Base-by-base conservation (phyloP, 2,113 vertebrate genomes). In the Australoheros scitulus region DNA sequence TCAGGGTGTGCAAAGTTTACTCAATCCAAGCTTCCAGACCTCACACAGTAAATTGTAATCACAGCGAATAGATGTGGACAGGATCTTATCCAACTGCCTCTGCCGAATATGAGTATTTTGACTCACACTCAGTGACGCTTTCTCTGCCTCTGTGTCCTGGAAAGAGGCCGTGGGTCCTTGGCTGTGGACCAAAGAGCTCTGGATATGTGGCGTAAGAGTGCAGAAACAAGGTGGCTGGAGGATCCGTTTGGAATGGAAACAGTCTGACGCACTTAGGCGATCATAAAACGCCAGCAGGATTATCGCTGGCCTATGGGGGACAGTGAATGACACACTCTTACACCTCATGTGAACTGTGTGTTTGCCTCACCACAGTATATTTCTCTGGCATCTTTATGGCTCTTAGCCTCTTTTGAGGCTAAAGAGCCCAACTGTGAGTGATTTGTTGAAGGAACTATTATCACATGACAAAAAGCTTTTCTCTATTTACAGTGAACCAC, bases 261-360 rank as follows among this genome's bases (percentile, higher is more conserved):
- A 79, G 87, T 88, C 78, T 92, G 92, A 93, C 91, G 90, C 91
- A 93, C 89, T 85, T 88, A 59, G 81, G 84, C 32, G 65, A 88
- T 92, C 91, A 88, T 90, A 90, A 92, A 92, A 89, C 76, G 11
- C 75, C 61, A 87, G 87, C 52, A 29, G 83, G 91, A 92, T 92
- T 93, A 90, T 61, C 64, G 3, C 61, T 11, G 57, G 65, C 57
- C 88, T 57, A 11, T 47, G 57, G 59, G 85, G 89, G 79, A 80
- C 41, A 43, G 57, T 56, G 70, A 89, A 84, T 83, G 89, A 90
- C 87, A 80, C 26, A 77, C 32, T 77, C 32, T 24, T 20, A 75
- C 87, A 76, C 83, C 58, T 77, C 50, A 5, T 83, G 56, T 85
- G 72, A 79, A 76, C 65, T 14, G 29, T 32, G 13, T 0, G 13